Conservation (phyloP, 2,888 invertebrate genomes). For the Netelia melanura region DNA sequence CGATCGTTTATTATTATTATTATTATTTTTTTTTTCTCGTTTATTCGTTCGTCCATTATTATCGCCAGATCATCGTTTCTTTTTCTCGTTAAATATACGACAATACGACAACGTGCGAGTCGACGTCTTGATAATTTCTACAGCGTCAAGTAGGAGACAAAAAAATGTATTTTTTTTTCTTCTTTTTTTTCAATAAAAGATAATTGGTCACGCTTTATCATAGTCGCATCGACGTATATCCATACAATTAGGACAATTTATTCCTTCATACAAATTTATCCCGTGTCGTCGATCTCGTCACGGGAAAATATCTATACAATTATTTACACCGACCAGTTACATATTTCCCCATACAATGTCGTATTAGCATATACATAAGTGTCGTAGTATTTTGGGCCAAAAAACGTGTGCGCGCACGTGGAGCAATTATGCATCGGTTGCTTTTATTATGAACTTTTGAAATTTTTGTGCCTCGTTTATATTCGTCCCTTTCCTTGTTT, state of each 20-base stretch:
- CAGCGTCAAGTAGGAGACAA: not conserved
- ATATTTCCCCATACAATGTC: constrained; percentile 49
- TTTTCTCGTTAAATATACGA: not conserved
- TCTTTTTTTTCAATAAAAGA: constrained; percentile 2
- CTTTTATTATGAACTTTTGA: not conserved
- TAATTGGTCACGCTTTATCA: constrained; percentile 36
- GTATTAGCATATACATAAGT: constrained; percentile 23
- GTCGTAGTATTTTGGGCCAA: constrained; percentile 9
- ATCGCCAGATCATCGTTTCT: not conserved
- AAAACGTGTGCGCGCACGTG: constrained; percentile 1
- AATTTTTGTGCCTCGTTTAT: not conserved
- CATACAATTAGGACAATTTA: constrained; percentile 41
- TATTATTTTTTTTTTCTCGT: not conserved
- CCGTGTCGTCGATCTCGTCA: constrained; percentile 48
- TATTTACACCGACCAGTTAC: constrained; percentile 77
- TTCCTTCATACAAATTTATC: constrained; percentile 67
- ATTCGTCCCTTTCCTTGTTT: not conserved
- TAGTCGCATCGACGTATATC: constrained; percentile 3
- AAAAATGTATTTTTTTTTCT: not conserved
- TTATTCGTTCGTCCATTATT: not conserved
- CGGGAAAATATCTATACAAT: constrained; percentile 79
- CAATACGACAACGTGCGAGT: not conserved
- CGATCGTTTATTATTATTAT: not conserved
- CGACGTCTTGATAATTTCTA: not conserved
- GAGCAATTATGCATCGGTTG: not conserved